phyloP scores from a whole-genome alignment of 2,888 invertebrate genomes.

The Cataglyphis rosenhaueri region DNA sequence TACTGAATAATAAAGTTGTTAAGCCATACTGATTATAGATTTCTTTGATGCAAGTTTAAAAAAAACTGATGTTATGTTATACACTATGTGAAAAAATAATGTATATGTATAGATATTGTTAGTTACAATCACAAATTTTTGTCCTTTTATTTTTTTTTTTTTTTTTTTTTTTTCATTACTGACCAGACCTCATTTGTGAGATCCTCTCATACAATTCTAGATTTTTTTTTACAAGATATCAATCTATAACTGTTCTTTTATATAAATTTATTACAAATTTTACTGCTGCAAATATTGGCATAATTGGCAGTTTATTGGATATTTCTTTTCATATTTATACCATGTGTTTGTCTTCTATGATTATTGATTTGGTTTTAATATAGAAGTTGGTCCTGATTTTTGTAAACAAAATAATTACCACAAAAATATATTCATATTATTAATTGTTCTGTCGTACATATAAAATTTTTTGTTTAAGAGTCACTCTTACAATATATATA shows the following conservation, averaged over 20 bases:
- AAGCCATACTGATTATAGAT: no score
- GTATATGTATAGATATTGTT: no score
- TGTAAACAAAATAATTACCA: conserved; percentile 7
- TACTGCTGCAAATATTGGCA: conserved; percentile 9
- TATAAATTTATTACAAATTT: conserved; percentile 27
- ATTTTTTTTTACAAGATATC: conserved; percentile 13
- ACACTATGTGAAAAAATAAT: no score
- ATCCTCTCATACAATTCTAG: background rate
- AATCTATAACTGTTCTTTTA: background rate
- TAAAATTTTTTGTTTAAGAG: background rate
- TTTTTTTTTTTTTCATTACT: no score
- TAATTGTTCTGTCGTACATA: conserved; percentile 4
- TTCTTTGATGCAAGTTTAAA: no score
- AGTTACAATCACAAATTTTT: no score
- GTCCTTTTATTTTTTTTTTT: no score
- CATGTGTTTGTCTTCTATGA: background rate
- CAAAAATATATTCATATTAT: conserved; percentile 33
- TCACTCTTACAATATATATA: background rate
- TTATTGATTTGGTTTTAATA: background rate
- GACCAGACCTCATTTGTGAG: background rate
- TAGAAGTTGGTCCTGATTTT: conserved; percentile 6
- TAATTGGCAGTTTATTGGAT: conserved; percentile 7
- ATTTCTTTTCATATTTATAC: conserved; percentile 5
- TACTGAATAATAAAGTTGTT: no score
- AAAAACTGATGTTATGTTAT: no score